A percentile compares a stretch with the other conserved stretches of the same genome.
phyloP scores from a whole-genome alignment of 2,888 invertebrate genomes.

The Spilarctia lutea region DNA sequence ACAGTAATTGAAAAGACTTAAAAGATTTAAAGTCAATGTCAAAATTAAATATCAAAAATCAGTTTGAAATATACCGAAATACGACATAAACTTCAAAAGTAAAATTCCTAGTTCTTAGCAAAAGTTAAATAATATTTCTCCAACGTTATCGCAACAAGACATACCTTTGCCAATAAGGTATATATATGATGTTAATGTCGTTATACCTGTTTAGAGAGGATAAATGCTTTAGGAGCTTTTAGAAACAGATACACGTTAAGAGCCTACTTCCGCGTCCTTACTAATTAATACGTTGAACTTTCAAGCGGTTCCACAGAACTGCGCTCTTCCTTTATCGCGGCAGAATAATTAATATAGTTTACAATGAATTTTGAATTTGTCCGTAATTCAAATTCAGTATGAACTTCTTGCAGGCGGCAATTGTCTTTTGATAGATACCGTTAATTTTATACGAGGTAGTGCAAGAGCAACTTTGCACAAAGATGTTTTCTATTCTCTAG shows the following conservation, averaged over 20 bases:
- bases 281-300: slow-evolving; percentile 46
- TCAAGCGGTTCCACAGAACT: slow-evolving; percentile 31
- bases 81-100: background rate
- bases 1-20: too few species aligned
- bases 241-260: slow-evolving; percentile 26
- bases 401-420: slow-evolving; percentile 22
- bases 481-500: background rate
- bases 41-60: background rate
- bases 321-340: slow-evolving; percentile 31
- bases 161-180: slow-evolving; percentile 5
- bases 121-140: background rate
- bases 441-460: slow-evolving; percentile 6
- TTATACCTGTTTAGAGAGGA: slow-evolving; percentile 28
- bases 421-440: background rate
- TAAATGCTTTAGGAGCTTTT: slow-evolving; percentile 42
- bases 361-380: slow-evolving; percentile 36
- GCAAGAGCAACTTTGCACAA: slow-evolving; percentile 3
- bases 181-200: slow-evolving; percentile 9
- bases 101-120: background rate
- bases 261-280: slow-evolving; percentile 23
- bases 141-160: slow-evolving; percentile 4
- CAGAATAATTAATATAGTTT: slow-evolving; percentile 47
- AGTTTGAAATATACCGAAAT: background rate
- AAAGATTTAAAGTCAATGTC: background rate
- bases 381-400: slow-evolving; percentile 23